Base-by-base conservation (phyloP, 2,113 vertebrate species). In the Vulpes vulpes region DNA sequence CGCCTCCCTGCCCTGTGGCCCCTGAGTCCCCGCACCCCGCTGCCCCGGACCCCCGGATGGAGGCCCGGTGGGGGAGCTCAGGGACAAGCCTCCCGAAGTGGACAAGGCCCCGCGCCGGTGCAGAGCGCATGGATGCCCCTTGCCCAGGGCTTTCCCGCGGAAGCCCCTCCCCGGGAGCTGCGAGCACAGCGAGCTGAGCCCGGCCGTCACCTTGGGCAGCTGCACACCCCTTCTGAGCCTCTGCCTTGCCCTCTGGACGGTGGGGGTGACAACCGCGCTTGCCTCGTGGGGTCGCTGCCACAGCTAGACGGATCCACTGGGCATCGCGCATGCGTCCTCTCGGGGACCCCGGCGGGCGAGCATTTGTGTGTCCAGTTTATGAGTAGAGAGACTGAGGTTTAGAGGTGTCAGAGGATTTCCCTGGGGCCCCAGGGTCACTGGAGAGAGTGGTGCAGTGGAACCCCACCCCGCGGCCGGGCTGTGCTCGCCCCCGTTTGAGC, bases 251-350 rank as follows among this genome's bases (percentile, higher is more conserved):
- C 32, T 57, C n/a, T 86, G 65, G 20, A 35, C 19, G 22, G 7
- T 2, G 2, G n/a, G 32, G 19, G 51, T 23, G 23, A 57, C 7
- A 11, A 0, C 8, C 11, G 10, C 6, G 38, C 12, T 32, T 17
- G 32, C 65, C 35, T 38, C 3, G 0, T 3, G 6, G 65, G 30
- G 3, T 3, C 1, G 3, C 0, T 1, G 49, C n/a, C 16, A 0
- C 17, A 2, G 23, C 19, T 16, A 6, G 2, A 53, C 17, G 7
- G 1, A 82, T 17, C n/a, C 73, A 12, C 8, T 1, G 67, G 67
- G 25, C 15, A 1, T 51, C 62, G 19, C 23, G 9, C 22, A 16
- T 6, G 2, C 0, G 11, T 67, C n/a, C 15, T 51, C 5, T 53
- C 53, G 5, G 0, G 19, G 59, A 69, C 79, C 15, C 0, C 1